phyloP scores from a whole-genome alignment of 1,140 invertebrate species.

The Ctenoplectra terminalis region DNA sequence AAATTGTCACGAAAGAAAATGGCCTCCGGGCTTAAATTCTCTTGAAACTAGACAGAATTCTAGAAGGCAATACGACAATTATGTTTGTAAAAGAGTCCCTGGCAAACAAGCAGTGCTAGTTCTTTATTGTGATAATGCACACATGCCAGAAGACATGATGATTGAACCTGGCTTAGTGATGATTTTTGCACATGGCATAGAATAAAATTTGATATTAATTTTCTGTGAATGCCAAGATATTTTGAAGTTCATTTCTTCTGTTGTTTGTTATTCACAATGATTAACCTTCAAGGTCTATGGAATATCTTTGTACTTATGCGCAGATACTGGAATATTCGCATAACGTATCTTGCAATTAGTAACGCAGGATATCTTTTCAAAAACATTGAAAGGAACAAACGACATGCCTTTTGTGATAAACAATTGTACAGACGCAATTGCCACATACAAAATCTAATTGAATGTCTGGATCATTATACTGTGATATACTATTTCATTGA shows the following conservation, averaged over 20 bases:
- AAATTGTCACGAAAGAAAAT: constrained; percentile 97
- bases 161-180: constrained; percentile 98
- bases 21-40: constrained; percentile 96
- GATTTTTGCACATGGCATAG: constrained; percentile 99
- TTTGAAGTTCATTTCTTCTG: constrained; percentile 29
- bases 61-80: constrained; percentile 95
- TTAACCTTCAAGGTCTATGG: constrained; percentile 24
- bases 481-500: constrained; percentile 66
- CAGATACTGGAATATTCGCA: constrained; percentile 35
- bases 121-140: constrained; percentile 96
- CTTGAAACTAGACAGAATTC: constrained; percentile 97
- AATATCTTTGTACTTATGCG: constrained; percentile 38
- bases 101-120: constrained; percentile 98
- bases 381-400: constrained; percentile 37
- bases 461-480: constrained; percentile 67
- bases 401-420: constrained; percentile 64
- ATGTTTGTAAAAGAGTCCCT: constrained; percentile 96
- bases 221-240: constrained; percentile 14
- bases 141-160: constrained; percentile 98
- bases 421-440: constrained; percentile 66
- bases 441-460: constrained; percentile 54
- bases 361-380: constrained; percentile 33
- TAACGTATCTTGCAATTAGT: constrained; percentile 16
- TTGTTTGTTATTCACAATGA: constrained; percentile 42
- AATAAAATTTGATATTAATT: constrained; percentile 83